These are phyloP conservation scores for Uria lomvia DNA, from an alignment of 2,113 vertebrate genomes.

Conservation along the genomic window DNA sequence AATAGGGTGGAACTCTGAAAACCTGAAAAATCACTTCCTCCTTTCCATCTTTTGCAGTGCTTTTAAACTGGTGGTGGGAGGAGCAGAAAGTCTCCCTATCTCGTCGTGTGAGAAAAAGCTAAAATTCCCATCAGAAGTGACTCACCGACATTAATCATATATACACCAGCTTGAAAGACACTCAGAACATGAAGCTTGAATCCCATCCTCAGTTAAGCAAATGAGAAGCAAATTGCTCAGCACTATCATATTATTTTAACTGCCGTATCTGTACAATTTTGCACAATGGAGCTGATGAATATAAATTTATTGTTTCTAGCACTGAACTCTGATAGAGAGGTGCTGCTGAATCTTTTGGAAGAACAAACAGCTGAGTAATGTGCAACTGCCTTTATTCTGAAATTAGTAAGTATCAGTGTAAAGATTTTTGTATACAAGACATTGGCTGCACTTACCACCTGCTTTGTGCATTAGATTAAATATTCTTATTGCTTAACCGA, in stretches of 20 bases:
- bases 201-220: slow-evolving; percentile 1
- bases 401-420: neutral
- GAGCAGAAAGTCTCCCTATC: slow-evolving; percentile 16
- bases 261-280: neutral
- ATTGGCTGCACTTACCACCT: neutral
- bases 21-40: neutral
- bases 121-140: slow-evolving; percentile 51
- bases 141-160: slow-evolving; percentile 54
- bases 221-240: slow-evolving; percentile 27
- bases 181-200: slow-evolving; percentile 2
- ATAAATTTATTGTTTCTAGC: neutral
- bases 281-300: slow-evolving; percentile 6
- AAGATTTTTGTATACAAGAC: neutral
- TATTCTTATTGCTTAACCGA: neutral
- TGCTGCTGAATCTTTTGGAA: neutral
- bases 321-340: neutral
- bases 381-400: neutral
- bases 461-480: neutral
- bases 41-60: neutral
- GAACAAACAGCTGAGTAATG: neutral
- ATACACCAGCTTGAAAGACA: slow-evolving; percentile 46
- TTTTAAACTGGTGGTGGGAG: slow-evolving; percentile 36
- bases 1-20: neutral
- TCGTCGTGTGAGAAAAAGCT: neutral
- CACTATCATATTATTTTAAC: neutral